These are phyloP conservation scores for Chromis chromis DNA, from an alignment of 2,797 vertebrate genomes.

Conservation along the genomic window DNA sequence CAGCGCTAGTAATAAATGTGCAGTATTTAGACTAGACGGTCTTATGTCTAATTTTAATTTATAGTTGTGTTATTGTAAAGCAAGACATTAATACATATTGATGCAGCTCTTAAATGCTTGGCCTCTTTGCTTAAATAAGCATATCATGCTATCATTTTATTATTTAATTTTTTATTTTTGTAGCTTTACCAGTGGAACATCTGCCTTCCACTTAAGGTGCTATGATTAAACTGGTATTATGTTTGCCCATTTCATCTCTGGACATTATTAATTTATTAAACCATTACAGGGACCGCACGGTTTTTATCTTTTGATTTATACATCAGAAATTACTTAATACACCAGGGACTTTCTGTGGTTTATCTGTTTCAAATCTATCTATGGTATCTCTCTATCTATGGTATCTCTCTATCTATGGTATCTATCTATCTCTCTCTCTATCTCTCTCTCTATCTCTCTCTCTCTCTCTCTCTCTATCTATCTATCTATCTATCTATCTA, in stretches of 20 bases:
- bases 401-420: neutral
- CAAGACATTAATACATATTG: conserved; percentile 42
- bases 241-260: conserved; percentile 41
- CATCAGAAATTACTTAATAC: conserved; percentile 9
- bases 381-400: neutral
- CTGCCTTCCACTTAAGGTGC: conserved; percentile 24
- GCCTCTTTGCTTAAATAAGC: conserved; percentile 26
- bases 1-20: conserved; percentile 15
- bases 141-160: neutral
- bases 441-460: neutral
- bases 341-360: conserved; percentile 6
- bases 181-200: conserved; percentile 22
- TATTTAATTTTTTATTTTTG: neutral
- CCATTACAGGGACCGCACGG: conserved; percentile 22
- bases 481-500: too few species aligned
- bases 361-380: conserved; percentile 1
- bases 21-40: conserved; percentile 5
- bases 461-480: neutral
- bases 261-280: conserved; percentile 58
- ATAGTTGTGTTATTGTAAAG: conserved; percentile 23
- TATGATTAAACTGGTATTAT: conserved; percentile 56
- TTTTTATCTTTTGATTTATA: conserved; percentile 30
- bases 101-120: conserved; percentile 37
- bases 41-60: conserved; percentile 30
- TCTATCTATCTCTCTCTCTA: neutral